A percentile compares a stretch with the other conserved stretches of the same genome.
phyloP scores from a whole-genome alignment of 2,888 invertebrate genomes.

The Spodoptera littoralis region DNA sequence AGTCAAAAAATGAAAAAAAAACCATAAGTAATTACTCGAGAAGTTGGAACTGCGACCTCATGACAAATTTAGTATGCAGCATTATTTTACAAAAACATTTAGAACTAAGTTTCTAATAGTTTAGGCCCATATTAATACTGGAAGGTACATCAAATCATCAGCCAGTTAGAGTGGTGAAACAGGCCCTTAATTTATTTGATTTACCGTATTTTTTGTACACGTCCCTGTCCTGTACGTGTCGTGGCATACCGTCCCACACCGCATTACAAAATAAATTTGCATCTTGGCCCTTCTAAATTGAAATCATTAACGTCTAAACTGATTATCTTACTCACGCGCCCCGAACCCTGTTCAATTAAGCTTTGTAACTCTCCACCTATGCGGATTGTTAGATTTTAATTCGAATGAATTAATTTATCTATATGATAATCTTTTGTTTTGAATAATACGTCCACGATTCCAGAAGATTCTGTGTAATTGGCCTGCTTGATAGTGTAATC shows the following conservation, averaged over 20 bases:
- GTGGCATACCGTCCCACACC: conserved; percentile 73
- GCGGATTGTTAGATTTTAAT: conserved; percentile 82
- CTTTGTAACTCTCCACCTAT: conserved; percentile 82
- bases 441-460: conserved; percentile 58
- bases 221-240: conserved; percentile 39
- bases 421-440: conserved; percentile 54
- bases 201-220: neutral
- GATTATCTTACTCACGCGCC: conserved; percentile 88
- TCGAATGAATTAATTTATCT: conserved; percentile 58
- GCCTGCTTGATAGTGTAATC: neutral
- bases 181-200: no score
- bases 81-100: no score
- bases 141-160: no score
- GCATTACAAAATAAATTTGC: conserved; percentile 80
- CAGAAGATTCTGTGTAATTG: conserved; percentile 11
- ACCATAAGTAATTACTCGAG: no score
- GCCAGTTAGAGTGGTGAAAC: no score
- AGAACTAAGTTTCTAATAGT: no score
- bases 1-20: no score
- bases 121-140: no score
- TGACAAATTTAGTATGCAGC: no score
- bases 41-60: no score
- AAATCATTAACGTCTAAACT: conserved; percentile 82
- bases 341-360: conserved; percentile 83
- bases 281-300: conserved; percentile 84